Evolutionary conservation across 2,888 invertebrate species (phyloP), one percentile per base, ranked within the genome.

Genomic region (Athalia rosae): DNA sequence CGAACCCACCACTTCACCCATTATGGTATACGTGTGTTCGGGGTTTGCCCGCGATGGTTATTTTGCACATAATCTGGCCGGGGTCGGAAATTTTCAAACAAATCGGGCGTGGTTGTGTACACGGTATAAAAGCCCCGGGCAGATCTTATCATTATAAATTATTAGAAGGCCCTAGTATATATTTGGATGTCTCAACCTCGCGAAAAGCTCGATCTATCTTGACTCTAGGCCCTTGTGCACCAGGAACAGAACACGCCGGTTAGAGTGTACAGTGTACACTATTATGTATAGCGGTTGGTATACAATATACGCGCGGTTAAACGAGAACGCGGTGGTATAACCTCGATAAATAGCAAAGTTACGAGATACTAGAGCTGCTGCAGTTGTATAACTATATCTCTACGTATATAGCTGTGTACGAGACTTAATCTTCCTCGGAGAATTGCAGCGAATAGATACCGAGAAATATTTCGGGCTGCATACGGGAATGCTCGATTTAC

Each of bases 271-370:
- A 59, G 50, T 11, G 13, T 7, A 59, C 28, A 28, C 28, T 28
- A 28, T 28, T 28, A 28, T 28, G 28, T 28, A 28, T 28, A 28
- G 28, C 28, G 28, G 28, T 28, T 28, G 28, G 59, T 11, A 59
- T 66, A 66, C 66, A 6, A 48, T 28, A 28, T 15, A 62, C 43
- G 47, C 43, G 47, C 66, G 66, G 66, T 66, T 66, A 66, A 66
- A 66, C 28, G 28, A 28, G 28, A 28, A 28, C 48, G 66, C 66
- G 47, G 66, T 9, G 66, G 66, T 66, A 66, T 62, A 62, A 66
- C 66, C 66, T 66, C 66, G 66, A 66, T 66, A 66, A 66, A 66
- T 66, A 66, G 66, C 66, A n/a, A 66, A 66, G 66, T 66, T 66
- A 66, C 66, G 66, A 66, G 50, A 50, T 7, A 62, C 62, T 62